phyloP scores from a whole-genome alignment of 2,113 vertebrate genomes.

The Echinops telfairi region DNA sequence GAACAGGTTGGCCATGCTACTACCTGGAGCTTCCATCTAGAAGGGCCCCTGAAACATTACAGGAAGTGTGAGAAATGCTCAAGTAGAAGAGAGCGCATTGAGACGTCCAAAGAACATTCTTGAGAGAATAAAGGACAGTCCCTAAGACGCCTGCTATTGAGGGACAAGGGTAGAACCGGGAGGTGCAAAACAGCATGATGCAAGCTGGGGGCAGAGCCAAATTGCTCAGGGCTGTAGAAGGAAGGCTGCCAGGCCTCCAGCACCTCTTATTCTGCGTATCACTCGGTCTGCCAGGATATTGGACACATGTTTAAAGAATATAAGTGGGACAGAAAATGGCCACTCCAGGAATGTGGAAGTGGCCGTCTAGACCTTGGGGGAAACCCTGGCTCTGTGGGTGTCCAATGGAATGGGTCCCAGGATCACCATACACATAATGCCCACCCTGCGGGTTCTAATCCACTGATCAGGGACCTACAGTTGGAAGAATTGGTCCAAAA shows the following conservation, averaged over 20 bases:
- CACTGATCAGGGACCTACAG: too few species aligned
- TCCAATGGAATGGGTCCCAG: too few species aligned
- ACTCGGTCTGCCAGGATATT: background rate
- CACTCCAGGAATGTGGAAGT: too few species aligned
- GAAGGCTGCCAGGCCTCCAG: background rate
- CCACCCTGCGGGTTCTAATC: too few species aligned
- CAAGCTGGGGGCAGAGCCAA: constrained; percentile 32
- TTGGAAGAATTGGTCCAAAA: too few species aligned
- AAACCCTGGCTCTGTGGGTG: too few species aligned
- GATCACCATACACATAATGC: too few species aligned
- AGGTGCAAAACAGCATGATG: background rate
- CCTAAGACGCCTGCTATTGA: constrained; percentile 2
- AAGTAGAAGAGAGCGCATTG: background rate
- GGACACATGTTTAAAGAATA: background rate
- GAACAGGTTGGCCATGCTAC: background rate
- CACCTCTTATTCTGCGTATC: background rate
- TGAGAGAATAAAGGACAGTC: constrained; percentile 3
- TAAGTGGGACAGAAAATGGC: too few species aligned
- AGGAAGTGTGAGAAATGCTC: constrained; percentile 44
- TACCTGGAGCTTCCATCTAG: background rate
- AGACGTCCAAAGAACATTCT: constrained; percentile 27
- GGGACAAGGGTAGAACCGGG: background rate
- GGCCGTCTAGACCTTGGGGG: too few species aligned
- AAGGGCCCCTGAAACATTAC: background rate
- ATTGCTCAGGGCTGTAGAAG: constrained; percentile 41